phyloP scores from a whole-genome alignment of 2,113 vertebrate species.

The Probosciger aterrimus region DNA sequence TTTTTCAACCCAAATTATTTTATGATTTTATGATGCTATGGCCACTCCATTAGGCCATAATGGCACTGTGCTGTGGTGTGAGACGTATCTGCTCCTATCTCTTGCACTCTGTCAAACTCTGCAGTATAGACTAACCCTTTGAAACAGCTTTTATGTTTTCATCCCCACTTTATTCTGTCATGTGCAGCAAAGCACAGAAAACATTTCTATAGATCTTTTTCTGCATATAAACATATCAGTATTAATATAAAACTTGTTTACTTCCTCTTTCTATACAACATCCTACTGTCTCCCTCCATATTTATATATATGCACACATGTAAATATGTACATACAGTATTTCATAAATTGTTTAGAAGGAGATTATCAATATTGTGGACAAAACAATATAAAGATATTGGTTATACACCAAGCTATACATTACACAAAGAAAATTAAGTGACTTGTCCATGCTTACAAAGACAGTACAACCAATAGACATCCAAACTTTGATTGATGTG shows the following conservation, averaged over 20 bases:
- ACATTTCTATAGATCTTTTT: background rate
- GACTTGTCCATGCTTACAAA: background rate
- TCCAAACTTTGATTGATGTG: background rate
- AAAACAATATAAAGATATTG: background rate
- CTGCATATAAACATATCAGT: background rate
- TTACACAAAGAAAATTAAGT: background rate
- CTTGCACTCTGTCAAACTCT: background rate
- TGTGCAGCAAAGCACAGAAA: background rate
- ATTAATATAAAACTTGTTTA: background rate
- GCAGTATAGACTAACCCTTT: background rate
- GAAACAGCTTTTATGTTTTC: background rate
- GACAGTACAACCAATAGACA: background rate
- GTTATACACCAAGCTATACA: background rate
- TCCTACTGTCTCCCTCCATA: rapidly evolving
- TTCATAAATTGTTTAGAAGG: background rate
- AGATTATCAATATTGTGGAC: background rate
- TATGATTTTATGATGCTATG: background rate
- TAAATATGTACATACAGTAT: background rate
- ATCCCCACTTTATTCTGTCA: background rate
- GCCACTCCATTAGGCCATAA: background rate
- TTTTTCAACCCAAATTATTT: background rate
- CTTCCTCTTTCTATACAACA: background rate
- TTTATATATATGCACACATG: background rate
- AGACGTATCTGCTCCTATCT: rapidly evolving
- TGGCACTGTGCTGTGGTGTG: background rate